phyloP scores from a whole-genome alignment of 2,888 invertebrate genomes.

The Drosophila mimetica region DNA sequence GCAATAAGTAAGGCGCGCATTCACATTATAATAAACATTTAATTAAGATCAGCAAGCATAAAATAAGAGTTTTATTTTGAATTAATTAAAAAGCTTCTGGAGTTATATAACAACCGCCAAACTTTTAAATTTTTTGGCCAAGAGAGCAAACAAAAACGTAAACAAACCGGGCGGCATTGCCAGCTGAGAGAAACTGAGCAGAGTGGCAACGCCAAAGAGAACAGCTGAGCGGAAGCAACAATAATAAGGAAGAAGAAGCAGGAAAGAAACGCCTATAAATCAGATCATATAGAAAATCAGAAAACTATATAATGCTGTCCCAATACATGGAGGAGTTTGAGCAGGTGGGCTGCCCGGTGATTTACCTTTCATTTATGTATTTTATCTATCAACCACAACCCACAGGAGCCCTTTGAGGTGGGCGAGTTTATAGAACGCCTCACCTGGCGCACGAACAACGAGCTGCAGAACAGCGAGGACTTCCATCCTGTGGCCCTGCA shows the following conservation, averaged over 20 bases:
- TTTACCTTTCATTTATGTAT: constrained; percentile 15
- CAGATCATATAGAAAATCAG: constrained; percentile 18
- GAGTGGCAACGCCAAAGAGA: constrained; percentile 18
- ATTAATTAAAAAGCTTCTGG: not conserved
- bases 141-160: constrained; percentile 23
- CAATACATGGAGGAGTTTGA: constrained; percentile 94
- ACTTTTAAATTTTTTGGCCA: constrained; percentile 15
- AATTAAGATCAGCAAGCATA: constrained; percentile 35
- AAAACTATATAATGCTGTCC: constrained; percentile 88
- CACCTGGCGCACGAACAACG: constrained; percentile 96
- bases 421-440: constrained; percentile 98
- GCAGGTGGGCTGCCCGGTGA: constrained; percentile 86
- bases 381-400: not conserved
- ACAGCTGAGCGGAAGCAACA: constrained; percentile 18
- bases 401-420: constrained; percentile 97
- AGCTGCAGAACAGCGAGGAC: constrained; percentile 87
- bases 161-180: constrained; percentile 19
- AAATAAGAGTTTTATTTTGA: not conserved
- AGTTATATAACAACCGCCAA: constrained; percentile 36
- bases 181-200: not conserved
- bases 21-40: constrained; percentile 53
- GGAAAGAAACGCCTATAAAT: constrained; percentile 54
- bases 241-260: constrained; percentile 16
- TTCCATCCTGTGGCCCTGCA: constrained; percentile 95
- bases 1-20: constrained; percentile 50